Base-by-base conservation (phyloP, 2,113 vertebrate species). In the Halcyon senegalensis region DNA sequence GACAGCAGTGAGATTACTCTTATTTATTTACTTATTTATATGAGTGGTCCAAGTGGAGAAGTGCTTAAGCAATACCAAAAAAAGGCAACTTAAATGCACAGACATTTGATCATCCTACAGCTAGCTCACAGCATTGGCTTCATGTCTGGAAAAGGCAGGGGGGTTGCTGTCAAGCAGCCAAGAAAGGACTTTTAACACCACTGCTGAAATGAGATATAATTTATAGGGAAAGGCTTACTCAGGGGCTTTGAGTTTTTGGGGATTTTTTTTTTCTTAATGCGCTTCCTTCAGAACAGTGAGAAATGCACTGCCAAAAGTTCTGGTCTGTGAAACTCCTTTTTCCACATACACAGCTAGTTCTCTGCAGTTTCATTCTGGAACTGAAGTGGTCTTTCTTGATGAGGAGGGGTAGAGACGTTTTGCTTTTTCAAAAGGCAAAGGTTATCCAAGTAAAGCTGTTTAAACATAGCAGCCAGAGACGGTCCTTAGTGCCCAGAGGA, bases 111-210 rank as follows among this genome's bases (percentile, higher is more conserved):
- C 96, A 94, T 94, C 92, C 89, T 88, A 44, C 76, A 91, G 81
- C 90, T 67, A 96, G 84, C 84, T 94, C 87, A 91, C 78, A 75
- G 72, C n/a, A 25, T 53, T 96, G 85, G 94, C 82, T 96, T 96
- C 60, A 43, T 87, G 87, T 97, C 96, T 96, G 96, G 97, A 96
- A 97, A 96, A 95, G 87, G 91, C 33, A 72, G 66, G 86, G 87
- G 91, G 82, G 35, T 77, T 97, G 94, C 87, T 97, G 51, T 93
- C 87, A 87, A 70, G 89, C 67, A 30, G 91, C 96, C 96, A 87
- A 94, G 84, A 92, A 96, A 91, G 31, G 58, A 25, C 74, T 89
- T 19, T 87, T 89, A 94, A 68, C 68, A 70, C 84, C 67, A 80
- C 30, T 94, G 94, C 85, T 97, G 95, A 96, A 96, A 94, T 58